phyloP scores from a whole-genome alignment of 2,113 vertebrate genomes.

The Macrotis lagotis region DNA sequence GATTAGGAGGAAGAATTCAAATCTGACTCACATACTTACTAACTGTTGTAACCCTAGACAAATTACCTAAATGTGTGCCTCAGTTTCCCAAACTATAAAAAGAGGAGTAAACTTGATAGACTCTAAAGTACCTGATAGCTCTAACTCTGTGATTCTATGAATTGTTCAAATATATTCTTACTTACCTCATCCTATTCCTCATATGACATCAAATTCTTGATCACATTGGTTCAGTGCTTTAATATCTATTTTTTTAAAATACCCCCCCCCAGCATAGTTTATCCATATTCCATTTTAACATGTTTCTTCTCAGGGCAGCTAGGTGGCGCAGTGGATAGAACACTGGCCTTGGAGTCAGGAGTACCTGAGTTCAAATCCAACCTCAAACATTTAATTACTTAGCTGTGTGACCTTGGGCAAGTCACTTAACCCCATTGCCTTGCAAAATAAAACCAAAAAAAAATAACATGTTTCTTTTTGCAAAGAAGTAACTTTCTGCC shows the following conservation, averaged over 20 bases:
- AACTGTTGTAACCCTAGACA: not conserved
- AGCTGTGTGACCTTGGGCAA: too few relatives aligned
- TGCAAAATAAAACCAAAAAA: too few relatives aligned
- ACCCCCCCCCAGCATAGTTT: not conserved
- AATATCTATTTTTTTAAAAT: not conserved
- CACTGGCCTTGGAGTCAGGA: too few relatives aligned
- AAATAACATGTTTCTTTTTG: not conserved
- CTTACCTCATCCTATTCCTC: not conserved
- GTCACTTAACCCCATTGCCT: too few relatives aligned
- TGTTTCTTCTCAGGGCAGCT: too few relatives aligned
- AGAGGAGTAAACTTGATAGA: not conserved
- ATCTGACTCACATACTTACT: not conserved
- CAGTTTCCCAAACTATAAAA: not conserved
- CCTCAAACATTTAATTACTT: too few relatives aligned
- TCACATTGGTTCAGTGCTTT: not conserved
- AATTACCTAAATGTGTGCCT: not conserved
- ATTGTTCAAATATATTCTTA: not conserved
- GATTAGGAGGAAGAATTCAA: not conserved
- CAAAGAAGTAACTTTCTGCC: not conserved
- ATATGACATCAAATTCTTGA: not conserved
- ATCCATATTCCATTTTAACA: not conserved
- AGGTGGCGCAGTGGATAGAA: too few relatives aligned
- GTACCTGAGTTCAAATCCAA: too few relatives aligned
- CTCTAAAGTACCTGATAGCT: not conserved
- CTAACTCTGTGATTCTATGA: not conserved